Evolutionary conservation across 1,140 invertebrate species (phyloP).

Genomic region (Drosophila littoralis): DNA sequence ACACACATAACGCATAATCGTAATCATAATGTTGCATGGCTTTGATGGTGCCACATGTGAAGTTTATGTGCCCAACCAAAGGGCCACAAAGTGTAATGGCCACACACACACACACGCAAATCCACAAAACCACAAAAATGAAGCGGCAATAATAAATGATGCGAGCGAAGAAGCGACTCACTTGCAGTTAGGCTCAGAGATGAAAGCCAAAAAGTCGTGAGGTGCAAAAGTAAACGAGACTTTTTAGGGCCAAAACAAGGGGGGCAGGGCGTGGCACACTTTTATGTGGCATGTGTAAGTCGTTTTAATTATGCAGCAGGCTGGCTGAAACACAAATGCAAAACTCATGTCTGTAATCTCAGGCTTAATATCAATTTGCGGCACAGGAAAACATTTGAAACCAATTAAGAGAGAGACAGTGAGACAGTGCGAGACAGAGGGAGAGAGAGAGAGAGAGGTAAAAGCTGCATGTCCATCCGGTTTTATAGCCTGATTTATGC

Average conservation of each 20-base stretch:
- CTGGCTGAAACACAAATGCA: constrained; percentile 62
- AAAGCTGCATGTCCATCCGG: constrained; percentile 42
- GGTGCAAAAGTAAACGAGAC: constrained; percentile 47
- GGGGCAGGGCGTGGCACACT: constrained; percentile 11
- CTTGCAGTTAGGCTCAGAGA: constrained; percentile 35
- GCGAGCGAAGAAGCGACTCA: constrained; percentile 43
- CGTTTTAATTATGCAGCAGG: constrained; percentile 64
- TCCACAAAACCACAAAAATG: constrained; percentile 48
- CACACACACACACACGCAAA: constrained; percentile 30
- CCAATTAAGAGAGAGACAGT: constrained; percentile 58
- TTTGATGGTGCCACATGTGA: constrained; percentile 67
- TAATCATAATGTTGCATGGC: constrained; percentile 70
- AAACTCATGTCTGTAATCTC: constrained; percentile 60
- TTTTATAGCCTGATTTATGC: constrained; percentile 71
- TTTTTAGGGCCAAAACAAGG: background rate
- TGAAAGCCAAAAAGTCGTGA: constrained; percentile 44
- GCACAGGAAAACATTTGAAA: constrained; percentile 64
- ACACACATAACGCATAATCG: constrained; percentile 58
- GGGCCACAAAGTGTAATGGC: constrained; percentile 72
- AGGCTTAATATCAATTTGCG: constrained; percentile 43
- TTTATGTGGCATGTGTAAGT: constrained; percentile 52
- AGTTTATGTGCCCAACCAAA: constrained; percentile 45
- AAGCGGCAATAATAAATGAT: constrained; percentile 80
- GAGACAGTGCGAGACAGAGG: background rate
- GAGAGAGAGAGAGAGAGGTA: background rate